A percentile compares a stretch with the other conserved stretches of the same genome.
Conservation (phyloP, 2,113 vertebrate genomes). For the Eulemur rufifrons region DNA sequence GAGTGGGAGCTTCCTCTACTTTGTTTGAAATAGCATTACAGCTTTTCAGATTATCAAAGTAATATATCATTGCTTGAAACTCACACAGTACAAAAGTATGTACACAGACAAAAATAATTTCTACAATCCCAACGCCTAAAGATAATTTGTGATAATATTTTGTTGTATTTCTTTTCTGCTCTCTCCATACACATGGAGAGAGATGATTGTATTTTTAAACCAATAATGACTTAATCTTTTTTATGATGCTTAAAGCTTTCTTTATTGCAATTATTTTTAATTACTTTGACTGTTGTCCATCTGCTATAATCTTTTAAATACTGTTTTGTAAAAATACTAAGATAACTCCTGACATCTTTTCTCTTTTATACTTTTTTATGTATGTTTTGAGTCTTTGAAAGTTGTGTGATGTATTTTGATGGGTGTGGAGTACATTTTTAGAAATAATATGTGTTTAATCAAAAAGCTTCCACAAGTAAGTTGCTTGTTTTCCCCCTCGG, state of each 20-base stretch:
- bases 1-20: background rate
- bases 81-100: background rate
- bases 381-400: background rate
- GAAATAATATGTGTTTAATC: background rate
- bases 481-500: background rate
- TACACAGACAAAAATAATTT: background rate
- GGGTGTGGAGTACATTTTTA: background rate
- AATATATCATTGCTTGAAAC: background rate
- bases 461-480: background rate
- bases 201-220: background rate
- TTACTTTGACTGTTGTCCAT: background rate
- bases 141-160: background rate
- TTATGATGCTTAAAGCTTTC: background rate
- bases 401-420: background rate
- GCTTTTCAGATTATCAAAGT: background rate
- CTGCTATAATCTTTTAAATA: background rate
- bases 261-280: background rate
- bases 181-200: background rate
- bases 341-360: background rate
- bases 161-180: background rate
- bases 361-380: background rate
- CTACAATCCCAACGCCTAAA: background rate
- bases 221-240: background rate
- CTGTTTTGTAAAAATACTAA: background rate
- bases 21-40: background rate